A percentile compares a stretch with the other conserved stretches of the same genome.
Evolutionary conservation across 2,113 vertebrate genomes (phyloP).

Genomic region (Xerus inauris): DNA sequence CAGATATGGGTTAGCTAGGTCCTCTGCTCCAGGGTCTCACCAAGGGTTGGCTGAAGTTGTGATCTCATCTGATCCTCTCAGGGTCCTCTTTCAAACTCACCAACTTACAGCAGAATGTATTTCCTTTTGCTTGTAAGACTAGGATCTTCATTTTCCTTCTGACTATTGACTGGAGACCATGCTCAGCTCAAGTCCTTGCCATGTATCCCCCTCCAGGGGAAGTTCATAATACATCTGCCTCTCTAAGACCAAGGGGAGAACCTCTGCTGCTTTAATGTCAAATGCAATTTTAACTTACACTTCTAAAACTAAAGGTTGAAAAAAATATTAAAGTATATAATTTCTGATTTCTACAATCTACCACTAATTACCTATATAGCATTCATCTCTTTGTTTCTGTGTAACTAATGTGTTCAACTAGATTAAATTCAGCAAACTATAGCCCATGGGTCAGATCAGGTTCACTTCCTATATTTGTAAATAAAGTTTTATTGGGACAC

Average conservation of each 20-base stretch:
- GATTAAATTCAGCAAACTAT: background rate
- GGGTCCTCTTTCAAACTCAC: background rate
- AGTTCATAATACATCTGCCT: background rate
- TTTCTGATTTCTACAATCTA: background rate
- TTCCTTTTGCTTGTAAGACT: background rate
- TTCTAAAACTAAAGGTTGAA: background rate
- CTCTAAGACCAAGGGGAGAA: background rate
- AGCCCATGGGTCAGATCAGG: background rate
- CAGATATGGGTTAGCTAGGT: background rate
- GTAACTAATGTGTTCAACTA: background rate
- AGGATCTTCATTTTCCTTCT: background rate
- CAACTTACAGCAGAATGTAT: background rate
- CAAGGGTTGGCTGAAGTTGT: background rate
- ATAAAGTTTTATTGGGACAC: background rate
- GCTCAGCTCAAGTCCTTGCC: background rate
- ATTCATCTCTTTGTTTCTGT: background rate
- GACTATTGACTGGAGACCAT: background rate
- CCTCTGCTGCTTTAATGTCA: background rate
- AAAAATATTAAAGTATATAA: background rate
- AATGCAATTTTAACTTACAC: background rate
- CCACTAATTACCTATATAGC: background rate
- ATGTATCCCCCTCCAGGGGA: background rate
- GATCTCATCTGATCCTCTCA: too few relatives aligned
- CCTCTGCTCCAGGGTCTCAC: background rate
- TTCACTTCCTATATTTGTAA: background rate